phyloP scores from a whole-genome alignment of 2,797 vertebrate species.

The Sitta carolinensis region DNA sequence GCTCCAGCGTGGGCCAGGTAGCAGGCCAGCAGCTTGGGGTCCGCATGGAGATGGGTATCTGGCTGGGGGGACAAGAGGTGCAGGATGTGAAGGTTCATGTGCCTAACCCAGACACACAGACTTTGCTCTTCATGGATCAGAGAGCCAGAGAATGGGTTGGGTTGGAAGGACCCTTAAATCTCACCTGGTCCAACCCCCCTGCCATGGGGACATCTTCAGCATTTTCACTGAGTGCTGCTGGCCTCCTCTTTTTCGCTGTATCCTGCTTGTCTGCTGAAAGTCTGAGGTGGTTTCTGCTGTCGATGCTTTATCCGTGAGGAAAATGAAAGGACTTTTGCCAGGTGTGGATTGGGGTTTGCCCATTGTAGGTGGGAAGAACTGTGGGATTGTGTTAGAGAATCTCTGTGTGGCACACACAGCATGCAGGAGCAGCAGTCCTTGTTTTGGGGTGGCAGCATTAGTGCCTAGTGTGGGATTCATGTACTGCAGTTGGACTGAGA shows the following conservation, averaged over 20 bases:
- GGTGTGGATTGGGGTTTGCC: neutral
- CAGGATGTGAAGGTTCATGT: neutral
- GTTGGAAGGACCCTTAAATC: neutral
- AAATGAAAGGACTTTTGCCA: neutral
- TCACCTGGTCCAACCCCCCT: neutral
- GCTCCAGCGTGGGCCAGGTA: constrained; percentile 29
- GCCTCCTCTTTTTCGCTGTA: neutral
- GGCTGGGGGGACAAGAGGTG: neutral
- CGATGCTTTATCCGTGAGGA: neutral
- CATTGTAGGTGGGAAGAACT: neutral
- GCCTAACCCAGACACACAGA: neutral
- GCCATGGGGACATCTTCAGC: neutral
- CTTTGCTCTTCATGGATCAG: neutral
- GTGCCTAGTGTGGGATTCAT: neutral
- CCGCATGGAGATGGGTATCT: rapidly evolving
- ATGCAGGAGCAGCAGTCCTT: neutral
- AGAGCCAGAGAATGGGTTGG: neutral
- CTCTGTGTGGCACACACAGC: neutral
- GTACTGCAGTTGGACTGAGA: neutral
- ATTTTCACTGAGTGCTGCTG: neutral
- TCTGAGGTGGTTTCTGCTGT: neutral
- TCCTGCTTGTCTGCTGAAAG: neutral
- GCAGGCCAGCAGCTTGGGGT: neutral
- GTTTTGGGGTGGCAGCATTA: neutral
- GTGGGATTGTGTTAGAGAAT: neutral